phyloP scores from a whole-genome alignment of 2,797 vertebrate species.

The Octomys mimax region DNA sequence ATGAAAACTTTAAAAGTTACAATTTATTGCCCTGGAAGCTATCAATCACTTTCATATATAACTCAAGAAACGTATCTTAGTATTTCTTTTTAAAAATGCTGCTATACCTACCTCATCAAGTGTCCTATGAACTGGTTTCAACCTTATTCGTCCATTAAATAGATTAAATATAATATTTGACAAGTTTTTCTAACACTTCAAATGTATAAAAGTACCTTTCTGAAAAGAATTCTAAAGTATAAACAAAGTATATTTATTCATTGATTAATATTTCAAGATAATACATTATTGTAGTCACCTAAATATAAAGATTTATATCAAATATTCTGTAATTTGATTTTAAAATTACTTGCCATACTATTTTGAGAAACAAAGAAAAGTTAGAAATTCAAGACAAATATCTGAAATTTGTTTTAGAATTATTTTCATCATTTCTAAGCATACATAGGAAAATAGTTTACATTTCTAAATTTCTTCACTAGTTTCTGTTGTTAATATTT shows the following conservation, averaged over 20 bases:
- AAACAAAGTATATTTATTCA: slow-evolving; percentile 16
- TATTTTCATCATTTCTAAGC: neutral
- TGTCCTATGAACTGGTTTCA: neutral
- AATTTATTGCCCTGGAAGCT: neutral
- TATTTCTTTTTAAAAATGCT: slow-evolving; percentile 17
- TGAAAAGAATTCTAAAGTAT: slow-evolving; percentile 43
- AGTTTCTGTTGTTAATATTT: neutral
- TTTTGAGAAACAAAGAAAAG: slow-evolving; percentile 22
- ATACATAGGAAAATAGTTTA: neutral
- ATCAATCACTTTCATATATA: slow-evolving; percentile 10
- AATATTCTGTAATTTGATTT: slow-evolving; percentile 27
- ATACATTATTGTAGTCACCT: neutral
- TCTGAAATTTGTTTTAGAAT: neutral
- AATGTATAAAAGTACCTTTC: neutral
- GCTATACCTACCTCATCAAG: neutral
- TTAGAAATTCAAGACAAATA: neutral
- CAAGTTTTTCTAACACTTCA: neutral
- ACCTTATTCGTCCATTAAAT: neutral
- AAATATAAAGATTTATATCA: neutral
- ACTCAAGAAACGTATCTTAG: neutral
- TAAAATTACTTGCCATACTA: neutral
- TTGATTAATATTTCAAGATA: slow-evolving; percentile 12
- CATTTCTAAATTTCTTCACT: neutral
- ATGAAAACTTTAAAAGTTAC: neutral
- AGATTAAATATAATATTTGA: neutral